Evolutionary conservation across 2,797 vertebrate species (phyloP).

Genomic region (Ispidina lecontei): DNA sequence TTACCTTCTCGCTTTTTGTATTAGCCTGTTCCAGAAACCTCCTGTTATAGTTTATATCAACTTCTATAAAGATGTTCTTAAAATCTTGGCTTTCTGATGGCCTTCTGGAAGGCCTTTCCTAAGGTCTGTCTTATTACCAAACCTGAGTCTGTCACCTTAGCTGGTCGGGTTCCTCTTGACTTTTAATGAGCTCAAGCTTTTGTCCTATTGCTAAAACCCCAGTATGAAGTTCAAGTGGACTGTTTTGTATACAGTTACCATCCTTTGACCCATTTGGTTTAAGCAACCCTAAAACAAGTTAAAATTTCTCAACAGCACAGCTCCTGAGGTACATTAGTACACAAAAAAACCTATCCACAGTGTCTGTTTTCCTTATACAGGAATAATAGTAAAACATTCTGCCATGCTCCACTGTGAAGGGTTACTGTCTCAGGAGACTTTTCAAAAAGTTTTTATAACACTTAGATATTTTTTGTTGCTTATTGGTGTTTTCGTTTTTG

Average conservation of each 20-base stretch:
- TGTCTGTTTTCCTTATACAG: background rate
- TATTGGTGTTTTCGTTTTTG: background rate
- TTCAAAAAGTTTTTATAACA: background rate
- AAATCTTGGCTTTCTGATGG: background rate
- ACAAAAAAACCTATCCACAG: background rate
- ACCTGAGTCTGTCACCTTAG: background rate
- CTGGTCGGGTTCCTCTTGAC: background rate
- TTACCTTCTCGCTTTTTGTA: background rate
- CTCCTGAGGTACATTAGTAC: background rate
- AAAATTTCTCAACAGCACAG: background rate
- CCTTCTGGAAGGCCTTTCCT: background rate
- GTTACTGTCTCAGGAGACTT: background rate
- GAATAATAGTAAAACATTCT: background rate
- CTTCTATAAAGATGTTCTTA: constrained; percentile 28
- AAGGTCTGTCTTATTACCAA: background rate
- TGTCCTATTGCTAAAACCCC: background rate
- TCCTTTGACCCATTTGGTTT: background rate
- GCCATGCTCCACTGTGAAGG: background rate
- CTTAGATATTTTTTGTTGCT: background rate
- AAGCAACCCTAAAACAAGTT: background rate
- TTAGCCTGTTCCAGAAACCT: background rate
- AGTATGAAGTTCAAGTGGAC: background rate
- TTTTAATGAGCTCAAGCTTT: background rate
- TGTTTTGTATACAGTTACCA: background rate
- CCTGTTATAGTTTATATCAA: background rate